These are phyloP conservation scores for Cnemophilus loriae DNA, from an alignment of 2,113 vertebrate genomes.

Conservation along the genomic window DNA sequence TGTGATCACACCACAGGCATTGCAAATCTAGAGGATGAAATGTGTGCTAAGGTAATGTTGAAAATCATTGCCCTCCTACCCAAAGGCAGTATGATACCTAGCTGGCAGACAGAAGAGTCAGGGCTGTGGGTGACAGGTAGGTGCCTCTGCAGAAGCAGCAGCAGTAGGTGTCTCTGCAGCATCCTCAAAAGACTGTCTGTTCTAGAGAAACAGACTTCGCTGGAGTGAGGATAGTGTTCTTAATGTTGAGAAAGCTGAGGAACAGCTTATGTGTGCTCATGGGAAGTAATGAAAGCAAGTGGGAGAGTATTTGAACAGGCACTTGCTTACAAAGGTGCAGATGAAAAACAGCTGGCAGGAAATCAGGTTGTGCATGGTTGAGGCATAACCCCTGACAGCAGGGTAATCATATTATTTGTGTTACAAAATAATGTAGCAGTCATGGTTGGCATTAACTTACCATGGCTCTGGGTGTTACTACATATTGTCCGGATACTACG, in stretches of 20 bases:
- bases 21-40: neutral
- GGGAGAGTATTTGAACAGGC: neutral
- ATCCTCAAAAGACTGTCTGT: neutral
- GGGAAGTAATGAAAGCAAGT: neutral
- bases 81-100: neutral
- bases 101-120: neutral
- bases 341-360: neutral
- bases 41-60: neutral
- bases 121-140: fast-evolving
- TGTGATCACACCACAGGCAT: neutral
- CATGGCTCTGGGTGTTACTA: neutral
- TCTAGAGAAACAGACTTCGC: fast-evolving
- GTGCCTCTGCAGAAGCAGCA: neutral
- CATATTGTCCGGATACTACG: neutral
- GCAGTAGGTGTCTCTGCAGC: neutral
- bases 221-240: neutral
- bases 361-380: neutral
- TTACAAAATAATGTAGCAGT: neutral
- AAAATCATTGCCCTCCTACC: neutral
- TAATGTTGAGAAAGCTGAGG: neutral
- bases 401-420: neutral
- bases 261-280: neutral
- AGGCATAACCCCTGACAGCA: neutral
- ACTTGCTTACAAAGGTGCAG: neutral
- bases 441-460: neutral